phyloP scores from a whole-genome alignment of 37 sponge, comb jelly and placozoan genomes.

The Petrosia ficiformis region DNA sequence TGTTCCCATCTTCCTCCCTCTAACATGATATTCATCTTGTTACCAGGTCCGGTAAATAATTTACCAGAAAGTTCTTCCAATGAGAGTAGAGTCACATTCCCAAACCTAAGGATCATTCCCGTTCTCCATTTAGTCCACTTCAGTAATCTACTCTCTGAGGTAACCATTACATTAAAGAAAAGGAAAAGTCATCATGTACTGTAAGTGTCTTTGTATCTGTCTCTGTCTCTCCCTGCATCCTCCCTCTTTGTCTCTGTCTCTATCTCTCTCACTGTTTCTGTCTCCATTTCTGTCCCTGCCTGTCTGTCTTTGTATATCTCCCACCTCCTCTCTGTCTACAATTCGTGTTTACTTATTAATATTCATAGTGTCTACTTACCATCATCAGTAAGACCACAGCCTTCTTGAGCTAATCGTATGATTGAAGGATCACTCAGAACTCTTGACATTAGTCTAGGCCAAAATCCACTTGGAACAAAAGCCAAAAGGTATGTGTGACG shows the following conservation, averaged over 20 bases:
- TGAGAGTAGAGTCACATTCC: constrained; percentile 47
- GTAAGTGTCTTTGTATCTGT: not conserved
- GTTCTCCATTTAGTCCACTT: constrained; percentile 72
- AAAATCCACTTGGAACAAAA: constrained; percentile 86
- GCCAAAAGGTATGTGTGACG: constrained; percentile 52
- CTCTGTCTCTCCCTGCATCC: not conserved
- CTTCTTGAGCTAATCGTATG: constrained; percentile 43
- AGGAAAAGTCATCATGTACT: not conserved
- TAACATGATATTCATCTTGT: not conserved
- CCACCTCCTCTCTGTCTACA: too few species aligned
- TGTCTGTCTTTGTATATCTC: too few species aligned
- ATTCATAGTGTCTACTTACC: constrained; percentile 11
- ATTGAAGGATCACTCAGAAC: constrained; percentile 60
- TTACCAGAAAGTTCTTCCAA: constrained; percentile 45
- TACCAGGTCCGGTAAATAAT: constrained; percentile 19
- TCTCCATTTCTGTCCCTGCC: too few species aligned
- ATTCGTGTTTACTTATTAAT: too few species aligned
- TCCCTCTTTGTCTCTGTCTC: too few species aligned
- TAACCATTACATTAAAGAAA: not conserved
- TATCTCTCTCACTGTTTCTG: too few species aligned
- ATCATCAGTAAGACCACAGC: constrained; percentile 57
- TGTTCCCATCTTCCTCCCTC: constrained; percentile 1
- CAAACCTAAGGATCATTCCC: constrained; percentile 72
- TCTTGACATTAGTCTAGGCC: constrained; percentile 84
- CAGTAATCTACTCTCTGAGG: constrained; percentile 39